Evolutionary conservation across 2,797 vertebrate species (phyloP).

Genomic region (Siniperca obscura): DNA sequence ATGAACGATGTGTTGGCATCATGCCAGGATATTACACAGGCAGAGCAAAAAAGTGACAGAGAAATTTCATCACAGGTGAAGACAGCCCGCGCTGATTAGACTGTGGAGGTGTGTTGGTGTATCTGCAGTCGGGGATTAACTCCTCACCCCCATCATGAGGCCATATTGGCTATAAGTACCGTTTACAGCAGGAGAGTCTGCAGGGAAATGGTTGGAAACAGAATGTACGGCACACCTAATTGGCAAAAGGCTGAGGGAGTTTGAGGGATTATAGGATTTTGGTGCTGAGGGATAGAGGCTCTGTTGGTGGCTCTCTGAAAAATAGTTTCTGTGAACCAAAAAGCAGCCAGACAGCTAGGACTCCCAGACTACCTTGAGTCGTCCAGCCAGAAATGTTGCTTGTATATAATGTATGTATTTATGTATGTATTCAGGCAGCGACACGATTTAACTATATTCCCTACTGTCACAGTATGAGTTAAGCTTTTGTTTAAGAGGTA

Average conservation of each 20-base stretch:
- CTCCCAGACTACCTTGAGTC: background rate
- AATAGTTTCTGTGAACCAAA: conserved; percentile 34
- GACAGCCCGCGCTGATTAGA: conserved; percentile 44
- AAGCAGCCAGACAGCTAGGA: conserved; percentile 22
- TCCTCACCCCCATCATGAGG: conserved; percentile 54
- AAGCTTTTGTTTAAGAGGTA: conserved; percentile 4
- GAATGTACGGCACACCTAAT: conserved; percentile 62
- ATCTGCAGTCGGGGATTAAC: conserved; percentile 62
- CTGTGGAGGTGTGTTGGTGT: conserved; percentile 44
- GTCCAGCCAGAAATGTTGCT: conserved; percentile 15
- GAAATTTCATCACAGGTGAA: conserved; percentile 30
- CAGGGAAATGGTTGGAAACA: conserved; percentile 45
- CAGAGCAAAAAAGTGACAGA: background rate
- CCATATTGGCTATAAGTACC: conserved; percentile 55
- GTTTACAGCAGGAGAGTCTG: conserved; percentile 52
- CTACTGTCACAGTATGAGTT: background rate
- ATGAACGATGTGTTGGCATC: background rate
- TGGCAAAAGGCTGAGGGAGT: conserved; percentile 61
- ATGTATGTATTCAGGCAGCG: conserved; percentile 19
- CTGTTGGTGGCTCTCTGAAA: conserved; percentile 37
- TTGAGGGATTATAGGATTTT: conserved; percentile 52
- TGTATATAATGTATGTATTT: conserved; percentile 18
- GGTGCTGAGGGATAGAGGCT: conserved; percentile 35
- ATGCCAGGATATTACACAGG: conserved; percentile 1
- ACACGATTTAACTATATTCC: background rate